Conservation (phyloP, 2,888 invertebrate genomes). For the Drosophila cracens region DNA sequence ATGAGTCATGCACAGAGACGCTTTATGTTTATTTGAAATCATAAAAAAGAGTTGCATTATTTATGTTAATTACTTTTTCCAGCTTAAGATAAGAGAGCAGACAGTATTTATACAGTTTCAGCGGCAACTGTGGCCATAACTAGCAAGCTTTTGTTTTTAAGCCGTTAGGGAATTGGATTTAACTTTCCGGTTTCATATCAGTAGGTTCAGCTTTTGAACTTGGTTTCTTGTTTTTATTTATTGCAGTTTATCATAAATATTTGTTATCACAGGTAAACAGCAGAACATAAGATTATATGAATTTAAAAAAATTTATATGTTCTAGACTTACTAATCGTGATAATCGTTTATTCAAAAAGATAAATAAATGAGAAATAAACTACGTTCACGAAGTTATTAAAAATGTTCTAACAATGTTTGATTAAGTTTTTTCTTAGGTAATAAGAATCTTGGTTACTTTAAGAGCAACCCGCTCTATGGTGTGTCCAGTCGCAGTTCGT, state of each 20-base stretch:
- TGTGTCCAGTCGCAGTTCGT: conserved; percentile 13
- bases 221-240: background rate
- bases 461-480: conserved; percentile 21
- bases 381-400: background rate
- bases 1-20: conserved; percentile 54
- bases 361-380: background rate
- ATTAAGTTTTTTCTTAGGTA: background rate
- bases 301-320: background rate
- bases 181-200: background rate
- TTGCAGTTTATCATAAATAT: background rate
- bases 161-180: background rate
- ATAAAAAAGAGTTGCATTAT: conserved; percentile 17
- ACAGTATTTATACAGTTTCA: background rate
- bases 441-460: background rate
- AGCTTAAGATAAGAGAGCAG: background rate
- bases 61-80: conserved; percentile 1
- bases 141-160: background rate
- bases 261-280: background rate
- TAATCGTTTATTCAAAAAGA: background rate
- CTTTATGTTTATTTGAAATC: conserved; percentile 25
- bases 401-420: background rate
- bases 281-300: background rate
- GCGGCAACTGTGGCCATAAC: background rate
- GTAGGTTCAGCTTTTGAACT: background rate
- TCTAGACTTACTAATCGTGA: background rate